Percentiles rank a stretch among this genome's conserved stretches.
phyloP scores from a whole-genome alignment of 2,797 vertebrate genomes.

The Neostethus bicornis region DNA sequence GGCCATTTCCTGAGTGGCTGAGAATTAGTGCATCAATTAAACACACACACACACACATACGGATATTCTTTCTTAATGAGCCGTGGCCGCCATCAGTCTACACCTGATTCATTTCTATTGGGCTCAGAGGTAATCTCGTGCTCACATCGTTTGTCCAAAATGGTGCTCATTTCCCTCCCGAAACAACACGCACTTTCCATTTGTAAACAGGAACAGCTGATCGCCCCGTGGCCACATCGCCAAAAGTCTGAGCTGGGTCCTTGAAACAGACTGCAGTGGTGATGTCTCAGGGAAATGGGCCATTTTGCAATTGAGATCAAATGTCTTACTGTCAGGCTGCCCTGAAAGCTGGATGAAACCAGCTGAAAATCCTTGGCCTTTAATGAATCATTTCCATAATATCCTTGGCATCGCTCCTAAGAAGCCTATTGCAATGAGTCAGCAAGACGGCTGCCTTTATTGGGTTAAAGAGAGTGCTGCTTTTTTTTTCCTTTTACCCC shows the following conservation, averaged over 20 bases:
- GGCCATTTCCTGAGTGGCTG: conserved; percentile 76
- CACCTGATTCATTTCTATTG: conserved; percentile 67
- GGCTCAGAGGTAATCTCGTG: conserved; percentile 70
- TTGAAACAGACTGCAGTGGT: conserved; percentile 60
- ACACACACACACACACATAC: conserved; percentile 52
- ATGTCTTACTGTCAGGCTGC: conserved; percentile 69
- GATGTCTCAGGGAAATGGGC: conserved; percentile 70
- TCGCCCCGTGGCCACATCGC: conserved; percentile 57
- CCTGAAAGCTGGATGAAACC: conserved; percentile 67
- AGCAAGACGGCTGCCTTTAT: conserved; percentile 70
- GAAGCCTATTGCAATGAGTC: conserved; percentile 69
- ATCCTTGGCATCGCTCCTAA: conserved; percentile 68
- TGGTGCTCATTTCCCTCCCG: conserved; percentile 67
- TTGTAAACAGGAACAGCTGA: conserved; percentile 73
- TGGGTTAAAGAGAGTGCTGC: conserved; percentile 66
- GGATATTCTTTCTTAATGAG: conserved; percentile 73
- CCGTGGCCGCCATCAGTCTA: conserved; percentile 68
- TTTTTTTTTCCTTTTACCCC: conserved; percentile 35
- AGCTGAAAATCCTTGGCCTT: conserved; percentile 69
- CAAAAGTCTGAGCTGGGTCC: conserved; percentile 54
- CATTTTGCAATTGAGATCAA: conserved; percentile 74
- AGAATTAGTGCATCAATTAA: conserved; percentile 73
- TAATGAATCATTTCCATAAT: conserved; percentile 79
- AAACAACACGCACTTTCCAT: conserved; percentile 71
- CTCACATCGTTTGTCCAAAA: conserved; percentile 66